phyloP scores from a whole-genome alignment of 2,113 vertebrate species.

The Arvicanthis niloticus region DNA sequence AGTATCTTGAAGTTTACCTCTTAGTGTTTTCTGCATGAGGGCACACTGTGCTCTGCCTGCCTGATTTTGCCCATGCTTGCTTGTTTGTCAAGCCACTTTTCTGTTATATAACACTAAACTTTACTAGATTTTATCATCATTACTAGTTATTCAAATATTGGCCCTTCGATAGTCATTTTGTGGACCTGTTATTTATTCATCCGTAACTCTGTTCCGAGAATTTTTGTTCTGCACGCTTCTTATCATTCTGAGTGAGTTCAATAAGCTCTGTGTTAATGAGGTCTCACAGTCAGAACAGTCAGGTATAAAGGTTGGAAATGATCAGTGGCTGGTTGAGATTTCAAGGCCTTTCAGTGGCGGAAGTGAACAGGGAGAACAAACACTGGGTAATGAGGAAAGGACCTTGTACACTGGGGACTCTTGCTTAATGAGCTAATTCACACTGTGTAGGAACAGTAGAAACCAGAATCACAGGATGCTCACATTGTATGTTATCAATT shows the following conservation, averaged over 20 bases:
- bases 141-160: neutral
- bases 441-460: neutral
- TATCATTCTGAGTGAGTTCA: slow-evolving; percentile 3
- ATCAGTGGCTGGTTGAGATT: slow-evolving; percentile 60
- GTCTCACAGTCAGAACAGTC: neutral
- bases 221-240: slow-evolving; percentile 9
- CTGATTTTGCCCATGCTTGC: neutral
- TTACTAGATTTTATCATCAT: neutral
- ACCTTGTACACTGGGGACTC: neutral
- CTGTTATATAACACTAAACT: neutral
- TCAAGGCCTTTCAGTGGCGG: slow-evolving; percentile 39
- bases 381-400: neutral
- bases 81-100: neutral
- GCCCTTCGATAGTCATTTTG: slow-evolving; percentile 9
- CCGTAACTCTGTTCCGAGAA: slow-evolving; percentile 22
- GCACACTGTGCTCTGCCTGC: neutral
- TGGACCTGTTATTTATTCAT: neutral
- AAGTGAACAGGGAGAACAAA: neutral
- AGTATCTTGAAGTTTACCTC: neutral
- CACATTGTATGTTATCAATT: neutral
- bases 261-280: slow-evolving; percentile 43
- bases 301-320: slow-evolving; percentile 62
- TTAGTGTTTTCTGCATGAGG: neutral
- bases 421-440: slow-evolving; percentile 35
- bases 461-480: neutral